A percentile compares a stretch with the other conserved stretches of the same genome.
These are phyloP conservation scores for Mamestra configurata DNA, from an alignment of 1,140 invertebrate genomes.

Conservation along the genomic window DNA sequence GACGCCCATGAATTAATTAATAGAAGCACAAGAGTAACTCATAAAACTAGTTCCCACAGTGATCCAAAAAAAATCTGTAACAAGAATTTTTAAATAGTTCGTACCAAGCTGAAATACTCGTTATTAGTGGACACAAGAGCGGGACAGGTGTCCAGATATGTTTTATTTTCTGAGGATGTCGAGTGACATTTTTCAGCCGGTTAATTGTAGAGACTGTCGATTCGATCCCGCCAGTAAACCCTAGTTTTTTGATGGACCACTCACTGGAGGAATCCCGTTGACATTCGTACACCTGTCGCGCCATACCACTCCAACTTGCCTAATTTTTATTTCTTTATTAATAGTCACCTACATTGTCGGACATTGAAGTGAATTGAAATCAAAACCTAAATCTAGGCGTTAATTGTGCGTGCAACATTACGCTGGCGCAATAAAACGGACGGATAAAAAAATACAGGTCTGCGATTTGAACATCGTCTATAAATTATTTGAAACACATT, in stretches of 20 bases:
- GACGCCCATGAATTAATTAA: conserved; percentile 29
- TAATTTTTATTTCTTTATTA: conserved; percentile 47
- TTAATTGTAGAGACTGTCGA: conserved; percentile 72
- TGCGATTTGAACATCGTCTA: conserved; percentile 36
- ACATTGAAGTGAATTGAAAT: background rate
- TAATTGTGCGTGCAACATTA: conserved; percentile 37
- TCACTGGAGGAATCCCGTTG: conserved; percentile 71
- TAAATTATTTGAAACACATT: conserved; percentile 54
- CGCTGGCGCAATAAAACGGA: conserved; percentile 9
- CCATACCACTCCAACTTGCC: conserved; percentile 33
- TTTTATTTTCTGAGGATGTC: conserved; percentile 72
- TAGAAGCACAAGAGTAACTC: background rate
- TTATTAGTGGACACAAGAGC: conserved; percentile 39
- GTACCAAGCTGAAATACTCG: conserved; percentile 45
- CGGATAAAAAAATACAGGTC: conserved; percentile 19
- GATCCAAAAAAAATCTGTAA: conserved; percentile 49
- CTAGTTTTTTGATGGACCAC: conserved; percentile 76
- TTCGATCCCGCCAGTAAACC: conserved; percentile 69
- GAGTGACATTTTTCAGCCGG: conserved; percentile 81
- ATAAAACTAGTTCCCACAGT: conserved; percentile 35
- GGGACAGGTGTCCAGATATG: conserved; percentile 68
- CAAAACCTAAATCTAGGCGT: conserved; percentile 13
- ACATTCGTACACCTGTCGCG: conserved; percentile 70
- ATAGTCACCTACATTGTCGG: background rate
- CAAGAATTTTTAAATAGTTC: conserved; percentile 34